Evolutionary conservation across 2,888 invertebrate genomes (phyloP), one percentile per base, ranked within the genome.

Genomic region (Thereva nobilitata): DNA sequence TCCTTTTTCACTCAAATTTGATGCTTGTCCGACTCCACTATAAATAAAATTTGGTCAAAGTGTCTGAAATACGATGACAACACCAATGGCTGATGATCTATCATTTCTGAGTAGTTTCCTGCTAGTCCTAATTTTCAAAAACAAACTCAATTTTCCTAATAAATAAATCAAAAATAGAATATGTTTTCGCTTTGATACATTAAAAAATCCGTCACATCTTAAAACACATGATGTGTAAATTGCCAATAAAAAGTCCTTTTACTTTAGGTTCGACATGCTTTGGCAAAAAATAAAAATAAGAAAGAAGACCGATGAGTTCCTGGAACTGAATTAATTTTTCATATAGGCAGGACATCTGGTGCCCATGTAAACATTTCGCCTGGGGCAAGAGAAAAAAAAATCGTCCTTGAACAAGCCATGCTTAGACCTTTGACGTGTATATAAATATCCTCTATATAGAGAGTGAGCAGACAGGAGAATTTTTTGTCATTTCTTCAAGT

Each of bases 311-410:
- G 57, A 59, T 59, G 57, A 59, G 47, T 61, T 61, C 50, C 50
- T 50, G 47, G 12, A 50, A n/a, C 49, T 41, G 41, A 50, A 50
- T 61, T 61, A 61, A 61, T 61, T 61, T 61, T 61, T 61, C 61
- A 61, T 61, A 61, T 61, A 41, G 41, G 41, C 41, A 50, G 50
- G 50, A 61, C 61, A 61, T 50, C 45, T 61, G 61, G 61, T 61
- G 50, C 34, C 41, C 9, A 23, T 61, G 61, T 50, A 12, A 53
- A 53, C 53, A 53, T 41, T 38, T 40, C 35, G 50, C 9, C n/a
- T 9, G 9, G 40, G 38, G 9, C 37, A 59, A 38, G 47, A 9
- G n/a, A 10, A 7, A 42, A 42, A 59, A 38, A 23, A 12, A 38
- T 23, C 5, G 23, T 47, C 56, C 37, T 59, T 47, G 45, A 59